These are phyloP conservation scores for Osmerus eperlanus DNA, from an alignment of 2,113 vertebrate species.

Conservation along the genomic window DNA sequence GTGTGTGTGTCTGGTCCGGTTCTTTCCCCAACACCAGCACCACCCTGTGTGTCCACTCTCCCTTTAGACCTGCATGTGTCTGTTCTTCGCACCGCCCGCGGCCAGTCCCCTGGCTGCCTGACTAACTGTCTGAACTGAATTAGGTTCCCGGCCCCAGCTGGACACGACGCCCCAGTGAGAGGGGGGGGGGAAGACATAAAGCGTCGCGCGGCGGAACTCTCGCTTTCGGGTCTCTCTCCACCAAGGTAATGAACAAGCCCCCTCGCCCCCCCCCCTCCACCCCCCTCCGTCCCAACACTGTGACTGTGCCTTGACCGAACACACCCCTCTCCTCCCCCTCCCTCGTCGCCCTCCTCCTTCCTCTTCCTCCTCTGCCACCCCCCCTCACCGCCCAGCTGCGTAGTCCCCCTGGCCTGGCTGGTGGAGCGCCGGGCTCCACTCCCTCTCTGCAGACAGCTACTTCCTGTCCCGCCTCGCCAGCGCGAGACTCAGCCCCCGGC, in stretches of 20 bases:
- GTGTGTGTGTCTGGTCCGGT: slow-evolving; percentile 58
- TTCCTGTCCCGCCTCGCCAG: slow-evolving; percentile 32
- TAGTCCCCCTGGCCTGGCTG: neutral
- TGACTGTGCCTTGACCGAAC: slow-evolving; percentile 60
- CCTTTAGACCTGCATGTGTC: slow-evolving; percentile 68
- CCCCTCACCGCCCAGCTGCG: neutral
- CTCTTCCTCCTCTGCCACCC: slow-evolving; percentile 39
- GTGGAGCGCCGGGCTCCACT: slow-evolving; percentile 6
- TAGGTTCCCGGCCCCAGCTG: slow-evolving; percentile 58
- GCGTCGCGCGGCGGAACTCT: slow-evolving; percentile 40
- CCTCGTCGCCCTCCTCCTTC: slow-evolving; percentile 6
- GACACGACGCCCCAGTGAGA: slow-evolving; percentile 42
- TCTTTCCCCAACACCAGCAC: slow-evolving; percentile 33
- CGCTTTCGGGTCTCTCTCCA: slow-evolving; percentile 38
- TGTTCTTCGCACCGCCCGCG: slow-evolving; percentile 45
- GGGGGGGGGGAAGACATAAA: slow-evolving; percentile 59
- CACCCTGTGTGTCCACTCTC: slow-evolving; percentile 46
- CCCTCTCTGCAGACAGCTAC: slow-evolving; percentile 13
- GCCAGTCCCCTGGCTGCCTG: slow-evolving; percentile 46
- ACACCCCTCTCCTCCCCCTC: slow-evolving; percentile 33
- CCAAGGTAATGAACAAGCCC: slow-evolving; percentile 64
- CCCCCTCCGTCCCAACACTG: slow-evolving; percentile 42
- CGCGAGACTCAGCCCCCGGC: slow-evolving; percentile 8
- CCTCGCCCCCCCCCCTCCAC: slow-evolving; percentile 40
- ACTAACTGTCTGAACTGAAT: slow-evolving; percentile 76